Evolutionary conservation across 2,888 invertebrate species (phyloP).

Genomic region (Melanchra persicariae): DNA sequence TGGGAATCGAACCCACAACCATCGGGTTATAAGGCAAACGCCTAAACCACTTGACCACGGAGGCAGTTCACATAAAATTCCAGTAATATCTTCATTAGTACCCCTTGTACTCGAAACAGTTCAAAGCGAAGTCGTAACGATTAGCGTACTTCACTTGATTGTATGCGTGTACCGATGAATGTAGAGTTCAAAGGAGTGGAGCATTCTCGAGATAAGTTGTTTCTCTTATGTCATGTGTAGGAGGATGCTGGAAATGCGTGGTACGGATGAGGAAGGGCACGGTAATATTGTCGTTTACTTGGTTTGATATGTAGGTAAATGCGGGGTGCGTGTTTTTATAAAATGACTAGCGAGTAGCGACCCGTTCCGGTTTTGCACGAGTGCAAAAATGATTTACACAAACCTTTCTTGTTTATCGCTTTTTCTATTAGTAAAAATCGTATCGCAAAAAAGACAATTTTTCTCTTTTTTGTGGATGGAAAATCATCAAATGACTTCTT

Average conservation of each 20-base stretch:
- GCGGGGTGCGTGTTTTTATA: background rate
- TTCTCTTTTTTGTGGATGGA: too few species aligned
- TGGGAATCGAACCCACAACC: too few species aligned
- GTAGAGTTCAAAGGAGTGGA: slow-evolving; percentile 23
- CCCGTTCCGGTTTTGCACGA: background rate
- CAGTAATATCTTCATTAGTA: slow-evolving; percentile 30
- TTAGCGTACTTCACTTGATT: slow-evolving; percentile 32
- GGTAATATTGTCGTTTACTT: background rate
- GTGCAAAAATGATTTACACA: too few species aligned
- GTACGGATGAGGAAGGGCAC: background rate
- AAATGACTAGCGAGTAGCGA: background rate
- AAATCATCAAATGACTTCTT: too few species aligned
- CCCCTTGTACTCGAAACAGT: slow-evolving; percentile 24
- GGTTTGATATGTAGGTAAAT: background rate
- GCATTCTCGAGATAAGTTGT: slow-evolving; percentile 37
- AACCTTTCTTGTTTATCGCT: too few species aligned
- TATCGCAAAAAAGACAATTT: too few species aligned
- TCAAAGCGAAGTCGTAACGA: slow-evolving; percentile 29
- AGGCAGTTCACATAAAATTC: too few species aligned
- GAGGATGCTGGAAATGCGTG: slow-evolving; percentile 13
- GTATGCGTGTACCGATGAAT: background rate
- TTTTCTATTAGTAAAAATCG: too few species aligned
- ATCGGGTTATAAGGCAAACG: too few species aligned
- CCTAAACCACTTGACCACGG: too few species aligned
- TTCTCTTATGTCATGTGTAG: slow-evolving; percentile 48